phyloP scores from a whole-genome alignment of 2,888 invertebrate species.

The Apodemia hepburni region DNA sequence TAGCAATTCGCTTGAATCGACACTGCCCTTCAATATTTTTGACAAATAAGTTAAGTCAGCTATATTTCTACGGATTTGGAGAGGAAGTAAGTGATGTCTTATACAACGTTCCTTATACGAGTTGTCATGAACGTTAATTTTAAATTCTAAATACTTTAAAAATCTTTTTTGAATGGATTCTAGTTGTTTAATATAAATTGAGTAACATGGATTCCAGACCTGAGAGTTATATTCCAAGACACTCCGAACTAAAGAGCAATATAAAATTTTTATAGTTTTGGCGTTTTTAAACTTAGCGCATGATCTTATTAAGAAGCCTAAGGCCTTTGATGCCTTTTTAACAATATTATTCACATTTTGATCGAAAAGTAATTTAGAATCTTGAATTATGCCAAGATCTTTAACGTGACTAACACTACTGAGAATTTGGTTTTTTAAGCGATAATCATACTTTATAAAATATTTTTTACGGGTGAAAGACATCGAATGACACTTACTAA shows the following conservation, averaged over 20 bases:
- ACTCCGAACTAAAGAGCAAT: slow-evolving; percentile 28
- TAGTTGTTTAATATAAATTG: too few relatives aligned
- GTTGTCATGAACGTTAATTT: too few relatives aligned
- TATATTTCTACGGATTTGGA: too few relatives aligned
- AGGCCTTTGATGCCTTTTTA: background rate
- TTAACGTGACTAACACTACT: background rate
- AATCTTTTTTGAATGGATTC: too few relatives aligned
- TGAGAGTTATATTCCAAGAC: too few relatives aligned
- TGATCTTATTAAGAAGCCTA: background rate
- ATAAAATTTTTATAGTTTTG: background rate
- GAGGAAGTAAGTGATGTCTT: too few relatives aligned
- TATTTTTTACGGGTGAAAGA: background rate
- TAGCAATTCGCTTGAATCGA: too few relatives aligned
- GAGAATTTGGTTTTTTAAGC: background rate
- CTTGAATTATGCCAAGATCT: background rate
- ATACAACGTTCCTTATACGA: too few relatives aligned
- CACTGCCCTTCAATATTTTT: too few relatives aligned
- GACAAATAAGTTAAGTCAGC: too few relatives aligned
- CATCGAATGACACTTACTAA: background rate
- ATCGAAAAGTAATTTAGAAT: background rate
- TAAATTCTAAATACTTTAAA: too few relatives aligned
- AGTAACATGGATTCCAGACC: too few relatives aligned
- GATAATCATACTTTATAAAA: background rate
- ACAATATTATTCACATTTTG: background rate
- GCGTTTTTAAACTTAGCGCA: background rate